Base-by-base conservation (phyloP, 2,888 invertebrate genomes). In the Rotaria magnacalcarata region DNA sequence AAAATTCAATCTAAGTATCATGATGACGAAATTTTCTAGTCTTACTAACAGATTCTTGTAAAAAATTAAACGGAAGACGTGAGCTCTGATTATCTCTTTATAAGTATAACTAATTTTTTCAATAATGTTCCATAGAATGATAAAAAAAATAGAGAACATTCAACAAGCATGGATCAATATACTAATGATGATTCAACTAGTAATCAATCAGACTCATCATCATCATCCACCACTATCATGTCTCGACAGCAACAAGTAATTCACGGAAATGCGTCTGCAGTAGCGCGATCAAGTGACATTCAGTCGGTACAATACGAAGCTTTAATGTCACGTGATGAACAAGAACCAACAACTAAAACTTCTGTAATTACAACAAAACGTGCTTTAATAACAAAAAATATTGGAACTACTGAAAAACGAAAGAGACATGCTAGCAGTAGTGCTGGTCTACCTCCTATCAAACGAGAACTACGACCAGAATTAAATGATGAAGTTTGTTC, bases 181-280 rank as follows among this genome's bases (percentile, higher is more conserved):
- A 1, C 19, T 67, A 67, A 67, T 34, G 67, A 67, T 34, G 67
- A 67, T 67, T 67, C 67, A 2, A 67, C 67, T 19, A 67, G 67
- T 67, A 67, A 67, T 41, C 67, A 67, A 67, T 67, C 67, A 6
- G 67, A 67, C 19, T 67, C 67, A 34, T 67, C 67, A 19, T 67
- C 67, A 67, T 67, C 67, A 41, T 67, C 67, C 10, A 21, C n/a
- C 1, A 47, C 34, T 80, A 8, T 80, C 14, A 47, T 47, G 47
- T 24, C 47, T 47, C 47, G 47, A 80, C 80, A 80, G n/a, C 41
- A 80, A 47, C 80, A 80, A 80, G 47, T 80, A 41, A 47, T 80
- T 47, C 80, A 80, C n/a, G 47, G 80, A 24, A 80, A 80, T 80
- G 47, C 67, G 16, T 19, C 67, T 27, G 11, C 2, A 34, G 19